Percentiles rank a stretch among this genome's conserved stretches.
These are phyloP conservation scores for Epirrhoe alternata DNA, from an alignment of 2,888 invertebrate species.

Conservation along the genomic window DNA sequence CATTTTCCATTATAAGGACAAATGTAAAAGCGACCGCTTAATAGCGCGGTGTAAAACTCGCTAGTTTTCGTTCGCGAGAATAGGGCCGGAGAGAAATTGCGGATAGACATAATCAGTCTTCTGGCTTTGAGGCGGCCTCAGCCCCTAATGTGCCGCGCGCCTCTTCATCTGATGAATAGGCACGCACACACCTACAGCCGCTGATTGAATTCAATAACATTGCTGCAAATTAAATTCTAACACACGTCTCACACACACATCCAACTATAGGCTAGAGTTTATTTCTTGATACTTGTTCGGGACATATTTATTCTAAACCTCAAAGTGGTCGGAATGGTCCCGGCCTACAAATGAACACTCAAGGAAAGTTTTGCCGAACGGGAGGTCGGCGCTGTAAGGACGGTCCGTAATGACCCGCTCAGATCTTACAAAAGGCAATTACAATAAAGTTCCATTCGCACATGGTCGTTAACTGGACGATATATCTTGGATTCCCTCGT, in stretches of 20 bases:
- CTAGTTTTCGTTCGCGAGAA: constrained; percentile 85
- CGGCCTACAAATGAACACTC: constrained; percentile 58
- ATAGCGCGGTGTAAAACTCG: constrained; percentile 85
- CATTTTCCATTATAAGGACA: constrained; percentile 86
- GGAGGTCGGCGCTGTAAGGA: constrained; percentile 71
- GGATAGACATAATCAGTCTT: constrained; percentile 86
- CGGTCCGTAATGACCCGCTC: constrained; percentile 80
- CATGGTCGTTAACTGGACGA: constrained; percentile 84
- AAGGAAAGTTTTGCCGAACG: constrained; percentile 74
- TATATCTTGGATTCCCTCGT: constrained; percentile 80
- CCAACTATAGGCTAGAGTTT: constrained; percentile 29
- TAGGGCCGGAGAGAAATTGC: constrained; percentile 84
- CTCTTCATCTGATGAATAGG: constrained; percentile 81
- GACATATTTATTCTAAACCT: constrained; percentile 51
- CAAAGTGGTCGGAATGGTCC: constrained; percentile 49
- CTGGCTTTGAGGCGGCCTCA: constrained; percentile 83
- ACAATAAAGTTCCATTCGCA: constrained; percentile 84
- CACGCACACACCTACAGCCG: constrained; percentile 67
- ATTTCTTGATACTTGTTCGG: constrained; percentile 42
- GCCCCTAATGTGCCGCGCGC: constrained; percentile 78
- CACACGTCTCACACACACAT: constrained; percentile 36
- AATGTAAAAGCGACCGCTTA: constrained; percentile 85
- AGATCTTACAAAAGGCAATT: constrained; percentile 85
- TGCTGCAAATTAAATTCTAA: constrained; percentile 48
- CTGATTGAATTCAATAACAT: constrained; percentile 64